phyloP scores from a whole-genome alignment of 1,140 invertebrate species.

The Luehdorfia chinensis region DNA sequence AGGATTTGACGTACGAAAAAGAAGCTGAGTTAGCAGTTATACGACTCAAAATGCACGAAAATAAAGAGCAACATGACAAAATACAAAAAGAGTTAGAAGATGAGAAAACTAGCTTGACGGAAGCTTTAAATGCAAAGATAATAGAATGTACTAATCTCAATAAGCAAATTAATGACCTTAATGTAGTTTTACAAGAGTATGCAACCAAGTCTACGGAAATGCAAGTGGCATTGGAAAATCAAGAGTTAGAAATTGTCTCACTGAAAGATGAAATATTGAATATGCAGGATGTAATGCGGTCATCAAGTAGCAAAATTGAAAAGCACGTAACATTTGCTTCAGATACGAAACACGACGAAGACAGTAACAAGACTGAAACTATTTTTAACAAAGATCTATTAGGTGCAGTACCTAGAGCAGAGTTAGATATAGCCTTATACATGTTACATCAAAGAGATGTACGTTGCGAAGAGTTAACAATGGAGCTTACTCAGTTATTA shows the following conservation, averaged over 20 bases:
- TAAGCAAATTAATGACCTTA: constrained; percentile 75
- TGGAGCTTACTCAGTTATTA: constrained; percentile 88
- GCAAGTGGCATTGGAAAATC: constrained; percentile 79
- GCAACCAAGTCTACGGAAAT: constrained; percentile 67
- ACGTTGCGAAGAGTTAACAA: constrained; percentile 91
- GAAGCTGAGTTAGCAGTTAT: constrained; percentile 71
- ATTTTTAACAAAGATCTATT: constrained; percentile 44
- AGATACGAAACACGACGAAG: constrained; percentile 41
- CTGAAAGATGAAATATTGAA: constrained; percentile 78
- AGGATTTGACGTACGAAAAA: constrained; percentile 71
- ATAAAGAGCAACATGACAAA: constrained; percentile 46
- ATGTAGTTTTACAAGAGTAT: constrained; percentile 76
- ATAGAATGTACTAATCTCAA: constrained; percentile 71
- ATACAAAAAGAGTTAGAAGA: constrained; percentile 41
- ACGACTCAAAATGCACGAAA: constrained; percentile 68
- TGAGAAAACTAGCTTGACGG: constrained; percentile 49
- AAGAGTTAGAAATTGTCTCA: constrained; percentile 82
- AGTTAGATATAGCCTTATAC: constrained; percentile 89
- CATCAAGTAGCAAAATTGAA: constrained; percentile 79
- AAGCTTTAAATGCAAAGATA: constrained; percentile 66
- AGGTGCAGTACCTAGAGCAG: constrained; percentile 77
- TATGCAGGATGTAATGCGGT: constrained; percentile 65
- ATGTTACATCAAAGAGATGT: constrained; percentile 93
- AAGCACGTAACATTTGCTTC: constrained; percentile 68
- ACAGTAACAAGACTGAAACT: constrained; percentile 26